phyloP scores from a whole-genome alignment of 2,113 vertebrate genomes.

The Elephantulus edwardii region DNA sequence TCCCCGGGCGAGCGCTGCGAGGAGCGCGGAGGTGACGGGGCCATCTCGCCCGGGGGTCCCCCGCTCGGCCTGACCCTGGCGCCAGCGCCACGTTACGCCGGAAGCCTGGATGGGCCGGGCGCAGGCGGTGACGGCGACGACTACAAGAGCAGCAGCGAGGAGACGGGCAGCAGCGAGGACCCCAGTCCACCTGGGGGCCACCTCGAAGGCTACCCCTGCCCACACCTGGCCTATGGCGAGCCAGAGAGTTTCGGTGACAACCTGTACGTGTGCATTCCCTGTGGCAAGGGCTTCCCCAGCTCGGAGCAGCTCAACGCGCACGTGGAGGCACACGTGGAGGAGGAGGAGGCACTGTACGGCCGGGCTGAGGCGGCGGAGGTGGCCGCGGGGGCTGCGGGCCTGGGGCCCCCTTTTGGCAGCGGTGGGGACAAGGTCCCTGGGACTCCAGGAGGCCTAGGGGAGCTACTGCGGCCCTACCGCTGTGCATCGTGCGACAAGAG shows the following conservation, averaged over 20 bases:
- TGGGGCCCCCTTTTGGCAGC: slow-evolving; percentile 78
- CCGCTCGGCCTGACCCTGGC: slow-evolving; percentile 76
- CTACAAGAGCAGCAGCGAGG: slow-evolving; percentile 96
- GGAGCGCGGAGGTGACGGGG: slow-evolving; percentile 73
- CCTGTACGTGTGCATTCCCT: slow-evolving; percentile 98
- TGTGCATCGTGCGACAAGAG: slow-evolving; percentile 96
- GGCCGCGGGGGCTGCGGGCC: slow-evolving; percentile 72
- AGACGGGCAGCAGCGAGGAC: slow-evolving; percentile 96
- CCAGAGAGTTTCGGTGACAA: slow-evolving; percentile 98
- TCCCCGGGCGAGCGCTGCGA: slow-evolving; percentile 69
- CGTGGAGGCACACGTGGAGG: slow-evolving; percentile 97
- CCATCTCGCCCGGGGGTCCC: slow-evolving; percentile 73
- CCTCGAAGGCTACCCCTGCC: slow-evolving; percentile 91
- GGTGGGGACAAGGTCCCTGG: slow-evolving; percentile 89
- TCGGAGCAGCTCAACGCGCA: slow-evolving; percentile 99
- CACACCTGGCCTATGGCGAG: slow-evolving; percentile 92
- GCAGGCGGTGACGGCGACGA: slow-evolving; percentile 82
- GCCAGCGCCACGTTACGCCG: slow-evolving; percentile 82
- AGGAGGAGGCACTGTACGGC: slow-evolving; percentile 91
- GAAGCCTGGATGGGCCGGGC: slow-evolving; percentile 85
- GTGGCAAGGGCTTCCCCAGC: slow-evolving; percentile 98
- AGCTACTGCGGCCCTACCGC: slow-evolving; percentile 95
- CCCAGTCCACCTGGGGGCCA: slow-evolving; percentile 89
- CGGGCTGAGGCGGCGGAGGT: slow-evolving; percentile 85
- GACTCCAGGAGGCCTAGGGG: slow-evolving; percentile 84